Base-by-base conservation (phyloP, 2,113 vertebrate genomes). In the Manacus vitellinus region DNA sequence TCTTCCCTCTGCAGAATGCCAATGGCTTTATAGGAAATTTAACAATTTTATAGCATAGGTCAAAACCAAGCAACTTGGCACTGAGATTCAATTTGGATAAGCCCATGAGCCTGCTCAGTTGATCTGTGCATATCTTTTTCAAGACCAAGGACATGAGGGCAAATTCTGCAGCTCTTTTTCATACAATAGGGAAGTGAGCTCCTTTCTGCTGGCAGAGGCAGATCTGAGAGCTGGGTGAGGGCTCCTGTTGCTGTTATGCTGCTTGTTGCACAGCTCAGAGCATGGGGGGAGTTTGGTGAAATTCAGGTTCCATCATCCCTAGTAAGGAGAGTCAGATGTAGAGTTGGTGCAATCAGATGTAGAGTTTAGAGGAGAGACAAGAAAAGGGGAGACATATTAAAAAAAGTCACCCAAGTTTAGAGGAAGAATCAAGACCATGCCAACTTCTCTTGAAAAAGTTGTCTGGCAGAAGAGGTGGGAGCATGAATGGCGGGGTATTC, bases 21-120 rank as follows among this genome's bases (percentile, higher is more conserved):
- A 67, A 44, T n/a, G 35, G 35, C 41, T 96, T 79, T 62, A 61
- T 10, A 86, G 30, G 63, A 47, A 83, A 76, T 89, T n/a, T 66
- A 76, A 89, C 67, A 63, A 22, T 85, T 96, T 37, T 35, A 56
- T 21, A 77, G 67, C 0, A 1, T 24, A 87, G 87, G 87, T 93
- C 91, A 95, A 89, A 92, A 56, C 15, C 31, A 68, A 95, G 74
- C 2, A 2, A 58, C 74, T 88, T 92, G 88, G 82, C n/a, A 39
- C 71, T 6, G 67, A 93, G 90, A 90, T 88, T 82, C 63, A 73
- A 92, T 96, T 74, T 92, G 88, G 89, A 83, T 94, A 90, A 90
- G 47, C 39, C 4, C 2, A 76, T 39, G 72, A 92, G 47, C 35
- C 77, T 49, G 14, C 25, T 80, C 55, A 75, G 85, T 52, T 0